A percentile compares a stretch with the other conserved stretches of the same genome.
phyloP scores from a whole-genome alignment of 2,113 vertebrate genomes.

The Apeltes quadracus region DNA sequence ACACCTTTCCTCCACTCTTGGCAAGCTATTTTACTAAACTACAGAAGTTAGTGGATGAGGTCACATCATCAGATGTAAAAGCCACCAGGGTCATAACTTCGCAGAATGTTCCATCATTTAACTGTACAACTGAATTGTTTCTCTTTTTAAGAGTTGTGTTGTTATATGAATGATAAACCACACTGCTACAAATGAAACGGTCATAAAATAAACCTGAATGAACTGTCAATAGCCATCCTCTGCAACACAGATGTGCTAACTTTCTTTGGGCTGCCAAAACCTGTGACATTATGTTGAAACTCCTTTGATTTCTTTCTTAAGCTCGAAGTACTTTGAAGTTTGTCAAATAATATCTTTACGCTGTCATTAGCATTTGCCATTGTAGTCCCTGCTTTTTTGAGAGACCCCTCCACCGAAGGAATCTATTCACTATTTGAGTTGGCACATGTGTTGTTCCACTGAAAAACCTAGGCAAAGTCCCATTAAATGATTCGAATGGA shows the following conservation, averaged over 20 bases:
- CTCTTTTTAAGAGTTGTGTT: constrained; percentile 7
- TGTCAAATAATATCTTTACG: constrained; percentile 6
- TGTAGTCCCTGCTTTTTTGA: constrained; percentile 14
- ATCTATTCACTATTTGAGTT: constrained; percentile 12
- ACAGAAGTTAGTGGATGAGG: too few species aligned
- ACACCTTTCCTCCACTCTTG: background rate
- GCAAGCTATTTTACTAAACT: constrained; percentile 7
- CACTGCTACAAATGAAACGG: constrained; percentile 1
- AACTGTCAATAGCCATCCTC: constrained; percentile 7
- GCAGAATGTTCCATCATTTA: constrained; percentile 7
- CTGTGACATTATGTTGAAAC: constrained; percentile 9
- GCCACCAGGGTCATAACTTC: background rate
- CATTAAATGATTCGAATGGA: constrained; percentile 36
- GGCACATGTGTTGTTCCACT: constrained; percentile 17
- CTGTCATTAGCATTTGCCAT: constrained; percentile 19
- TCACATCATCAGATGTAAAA: background rate
- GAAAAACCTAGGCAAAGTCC: constrained; percentile 17
- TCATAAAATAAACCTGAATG: constrained; percentile 6
- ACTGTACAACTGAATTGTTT: constrained; percentile 19
- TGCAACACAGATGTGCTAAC: constrained; percentile 2
- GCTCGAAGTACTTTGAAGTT: background rate
- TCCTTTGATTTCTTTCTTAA: constrained; percentile 9
- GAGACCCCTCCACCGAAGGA: constrained; percentile 9
- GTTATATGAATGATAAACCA: constrained; percentile 4
- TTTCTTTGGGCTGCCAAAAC: background rate